Evolutionary conservation across 2,888 invertebrate species (phyloP).

Genomic region (Nephrocerus scutellatus): DNA sequence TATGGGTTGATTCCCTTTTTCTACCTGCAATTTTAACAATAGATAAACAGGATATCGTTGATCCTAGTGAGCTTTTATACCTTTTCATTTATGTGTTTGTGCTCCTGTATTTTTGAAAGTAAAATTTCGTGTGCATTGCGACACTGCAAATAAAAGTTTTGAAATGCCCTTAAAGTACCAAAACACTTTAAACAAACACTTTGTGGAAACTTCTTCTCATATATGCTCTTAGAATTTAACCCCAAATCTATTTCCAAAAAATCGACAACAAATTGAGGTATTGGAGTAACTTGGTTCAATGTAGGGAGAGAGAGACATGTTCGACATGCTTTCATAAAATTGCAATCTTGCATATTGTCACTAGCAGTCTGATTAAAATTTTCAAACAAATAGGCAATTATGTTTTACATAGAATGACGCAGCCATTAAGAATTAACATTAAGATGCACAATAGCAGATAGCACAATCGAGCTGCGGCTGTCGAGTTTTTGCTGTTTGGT

Average conservation of each 20-base stretch:
- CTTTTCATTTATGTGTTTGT: constrained; percentile 7
- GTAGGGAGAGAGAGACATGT: constrained; percentile 16
- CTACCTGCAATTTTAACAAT: constrained; percentile 16
- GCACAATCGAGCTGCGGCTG: no score
- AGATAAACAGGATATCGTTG: constrained; percentile 13
- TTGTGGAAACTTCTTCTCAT: constrained; percentile 14
- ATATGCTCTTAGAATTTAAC: no score
- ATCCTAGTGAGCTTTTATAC: background rate
- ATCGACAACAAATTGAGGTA: constrained; percentile 12
- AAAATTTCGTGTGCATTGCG: constrained; percentile 19
- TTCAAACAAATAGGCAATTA: no score
- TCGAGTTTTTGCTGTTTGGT: no score
- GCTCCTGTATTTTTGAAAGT: no score
- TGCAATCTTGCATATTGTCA: no score
- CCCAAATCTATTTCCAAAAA: constrained; percentile 15
- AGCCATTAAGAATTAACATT: no score
- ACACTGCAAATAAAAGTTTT: constrained; percentile 18
- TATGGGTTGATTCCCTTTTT: constrained; percentile 9
- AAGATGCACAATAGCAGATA: no score
- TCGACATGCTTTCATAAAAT: no score
- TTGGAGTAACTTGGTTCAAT: constrained; percentile 20
- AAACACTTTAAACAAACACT: constrained; percentile 21
- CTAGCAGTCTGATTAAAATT: no score
- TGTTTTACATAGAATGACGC: no score
- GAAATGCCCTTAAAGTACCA: constrained; percentile 17